Base-by-base conservation (phyloP, 2,113 vertebrate genomes). In the Onychostruthus taczanowskii region DNA sequence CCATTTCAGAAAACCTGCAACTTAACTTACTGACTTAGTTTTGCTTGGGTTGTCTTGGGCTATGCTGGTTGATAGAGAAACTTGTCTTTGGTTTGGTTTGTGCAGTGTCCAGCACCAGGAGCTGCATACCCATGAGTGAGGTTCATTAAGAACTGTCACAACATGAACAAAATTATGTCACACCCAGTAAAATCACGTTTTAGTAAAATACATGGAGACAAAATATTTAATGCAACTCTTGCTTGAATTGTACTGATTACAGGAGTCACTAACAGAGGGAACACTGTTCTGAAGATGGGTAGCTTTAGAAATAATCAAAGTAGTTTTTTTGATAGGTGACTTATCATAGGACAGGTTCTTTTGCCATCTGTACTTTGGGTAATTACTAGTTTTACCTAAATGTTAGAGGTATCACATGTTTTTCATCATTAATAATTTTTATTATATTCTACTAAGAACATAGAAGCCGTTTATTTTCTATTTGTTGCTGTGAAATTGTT, bases 41-140 rank as follows among this genome's bases (percentile, higher is more conserved):
- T 50, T 43, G 5, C 27, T 67, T 75, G n/a, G 9, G 1, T 77
- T 92, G 47, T 80, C 46, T 52, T 56, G 52, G 22, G 27, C n/a
- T 33, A 5, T 0, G 1, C 37, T 52, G 43, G 3, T 23, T 16
- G 31, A 39, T 66, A 43, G 16, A 70, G 19, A 11, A 80, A 11
- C 41, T 3, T 70, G 2, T 10, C 43, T 50, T 63, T 35, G 9
- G 26, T 76, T n/a, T 52, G 41, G 22, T 70, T 77, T 78, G 84
- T 87, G 56, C 26, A 12, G 11, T 41, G 33, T 59, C 49, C 46
- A n/a, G 63, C 24, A 16, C 30, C 20, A 61, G 31, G n/a, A 49
- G 11, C 24, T 75, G 39, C 24, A 6, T 24, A 23, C 20, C 22
- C 0, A 0, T 27, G 31, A 39, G 6, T 46, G 78, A 69, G 18